A percentile compares a stretch with the other conserved stretches of the same genome.
Conservation (phyloP, 2,797 vertebrate species). For the Tokudaia tokunoshimensis region DNA sequence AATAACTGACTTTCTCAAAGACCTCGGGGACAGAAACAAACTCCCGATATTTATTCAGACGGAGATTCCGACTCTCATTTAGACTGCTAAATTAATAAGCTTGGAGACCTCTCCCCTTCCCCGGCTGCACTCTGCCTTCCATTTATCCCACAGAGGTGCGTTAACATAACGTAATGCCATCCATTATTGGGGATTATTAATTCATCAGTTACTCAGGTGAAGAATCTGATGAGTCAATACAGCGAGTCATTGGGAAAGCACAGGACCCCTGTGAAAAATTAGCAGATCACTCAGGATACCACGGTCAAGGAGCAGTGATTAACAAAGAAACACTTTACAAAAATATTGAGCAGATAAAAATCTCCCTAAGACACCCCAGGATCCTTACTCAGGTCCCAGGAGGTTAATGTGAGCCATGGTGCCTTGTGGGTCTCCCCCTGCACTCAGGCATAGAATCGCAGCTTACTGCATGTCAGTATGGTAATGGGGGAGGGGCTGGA, state of each 20-base stretch:
- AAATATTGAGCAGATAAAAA: background rate
- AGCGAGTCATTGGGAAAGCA: background rate
- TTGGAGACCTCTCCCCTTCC: constrained; percentile 66
- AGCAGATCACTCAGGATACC: background rate
- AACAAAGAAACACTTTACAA: background rate
- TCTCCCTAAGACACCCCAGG: background rate
- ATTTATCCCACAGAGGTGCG: constrained; percentile 72
- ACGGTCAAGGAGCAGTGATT: background rate
- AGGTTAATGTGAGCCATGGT: accelerated
- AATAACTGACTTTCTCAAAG: constrained; percentile 70
- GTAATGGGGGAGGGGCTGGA: background rate
- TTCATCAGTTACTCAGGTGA: constrained; percentile 68
- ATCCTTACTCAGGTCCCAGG: accelerated
- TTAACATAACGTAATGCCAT: constrained; percentile 41
- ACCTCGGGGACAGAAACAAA: constrained; percentile 65
- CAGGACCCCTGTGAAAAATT: background rate
- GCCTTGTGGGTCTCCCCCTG: accelerated
- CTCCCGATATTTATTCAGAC: constrained; percentile 69
- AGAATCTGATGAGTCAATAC: constrained; percentile 56
- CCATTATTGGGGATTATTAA: constrained; percentile 69
- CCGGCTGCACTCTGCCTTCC: constrained; percentile 4
- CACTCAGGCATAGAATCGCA: accelerated
- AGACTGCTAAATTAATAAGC: constrained; percentile 79
- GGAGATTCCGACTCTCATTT: constrained; percentile 74
- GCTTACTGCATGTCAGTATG: accelerated